Conservation (phyloP, 1,140 invertebrate species). For the Ganaspis sp. region DNA sequence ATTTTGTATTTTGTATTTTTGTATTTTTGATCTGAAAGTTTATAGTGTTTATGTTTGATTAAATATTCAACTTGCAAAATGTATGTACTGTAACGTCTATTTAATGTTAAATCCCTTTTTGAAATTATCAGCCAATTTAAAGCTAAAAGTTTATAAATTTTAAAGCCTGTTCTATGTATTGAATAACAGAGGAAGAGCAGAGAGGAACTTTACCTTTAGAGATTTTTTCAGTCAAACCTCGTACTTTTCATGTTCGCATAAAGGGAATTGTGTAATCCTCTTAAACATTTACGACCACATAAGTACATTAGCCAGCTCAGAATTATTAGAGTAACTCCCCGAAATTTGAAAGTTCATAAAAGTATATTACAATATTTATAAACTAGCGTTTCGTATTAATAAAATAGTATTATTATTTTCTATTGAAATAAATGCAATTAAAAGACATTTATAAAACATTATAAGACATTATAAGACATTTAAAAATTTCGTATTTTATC, state of each 20-base stretch:
- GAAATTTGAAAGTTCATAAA: not conserved
- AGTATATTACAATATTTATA: not conserved
- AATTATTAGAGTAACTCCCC: not conserved
- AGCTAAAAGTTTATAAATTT: not conserved
- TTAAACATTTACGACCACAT: not conserved
- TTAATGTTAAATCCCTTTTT: not conserved
- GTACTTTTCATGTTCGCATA: conserved; percentile 53
- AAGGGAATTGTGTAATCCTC: conserved; percentile 56
- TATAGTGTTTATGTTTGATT: too few relatives aligned
- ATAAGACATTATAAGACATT: too few relatives aligned
- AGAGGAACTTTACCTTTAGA: conserved; percentile 36
- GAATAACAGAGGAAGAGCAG: not conserved
- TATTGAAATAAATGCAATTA: too few relatives aligned
- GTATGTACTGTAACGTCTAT: too few relatives aligned
- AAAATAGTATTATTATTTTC: not conserved
- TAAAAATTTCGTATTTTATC: too few relatives aligned
- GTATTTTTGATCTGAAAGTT: too few relatives aligned
- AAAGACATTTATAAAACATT: too few relatives aligned
- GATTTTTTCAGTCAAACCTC: conserved; percentile 43
- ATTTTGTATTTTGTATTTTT: too few relatives aligned
- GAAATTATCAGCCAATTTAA: not conserved
- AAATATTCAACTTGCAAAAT: too few relatives aligned
- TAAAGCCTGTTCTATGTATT: not conserved
- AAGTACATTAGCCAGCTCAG: not conserved
- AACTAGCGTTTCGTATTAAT: not conserved